Evolutionary conservation across 2,797 vertebrate species (phyloP).

Genomic region (Carapus acus): DNA sequence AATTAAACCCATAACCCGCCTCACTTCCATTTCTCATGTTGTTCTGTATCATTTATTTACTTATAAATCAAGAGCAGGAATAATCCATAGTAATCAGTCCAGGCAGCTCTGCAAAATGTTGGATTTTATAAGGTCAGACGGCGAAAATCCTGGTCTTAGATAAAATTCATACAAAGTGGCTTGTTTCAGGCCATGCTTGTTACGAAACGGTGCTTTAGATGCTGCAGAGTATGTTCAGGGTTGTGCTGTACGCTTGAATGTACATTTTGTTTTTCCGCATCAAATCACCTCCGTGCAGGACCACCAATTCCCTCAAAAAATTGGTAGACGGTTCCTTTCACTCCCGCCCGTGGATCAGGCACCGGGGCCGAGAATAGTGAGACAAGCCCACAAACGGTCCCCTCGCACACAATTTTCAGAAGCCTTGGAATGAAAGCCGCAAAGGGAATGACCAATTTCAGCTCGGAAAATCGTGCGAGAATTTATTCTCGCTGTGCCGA

Average conservation of each 20-base stretch:
- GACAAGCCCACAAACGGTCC: slow-evolving; percentile 35
- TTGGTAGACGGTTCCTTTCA: slow-evolving; percentile 34
- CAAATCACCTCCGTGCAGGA: slow-evolving; percentile 45
- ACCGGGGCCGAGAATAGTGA: slow-evolving; percentile 34
- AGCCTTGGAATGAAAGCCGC: slow-evolving; percentile 38
- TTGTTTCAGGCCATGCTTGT: too few relatives aligned
- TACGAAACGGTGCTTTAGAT: too few relatives aligned
- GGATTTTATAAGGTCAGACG: too few relatives aligned
- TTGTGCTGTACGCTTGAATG: too few relatives aligned
- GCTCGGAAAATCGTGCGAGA: slow-evolving; percentile 56
- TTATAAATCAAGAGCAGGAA: slow-evolving; percentile 2
- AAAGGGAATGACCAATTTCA: slow-evolving; percentile 55
- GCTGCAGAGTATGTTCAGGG: too few relatives aligned
- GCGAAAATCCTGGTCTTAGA: too few relatives aligned
- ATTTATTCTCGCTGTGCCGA: slow-evolving; percentile 54
- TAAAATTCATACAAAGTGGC: too few relatives aligned
- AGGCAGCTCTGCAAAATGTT: too few relatives aligned
- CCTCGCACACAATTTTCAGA: slow-evolving; percentile 29
- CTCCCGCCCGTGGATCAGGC: slow-evolving; percentile 30
- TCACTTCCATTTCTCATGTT: not conserved
- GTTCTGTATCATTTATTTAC: not conserved
- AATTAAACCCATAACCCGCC: not conserved
- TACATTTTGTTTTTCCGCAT: slow-evolving; percentile 38
- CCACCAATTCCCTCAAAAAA: slow-evolving; percentile 43
- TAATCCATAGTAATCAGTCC: too few relatives aligned